phyloP scores from a whole-genome alignment of 2,113 vertebrate genomes.

The Gorsachius goisagi region DNA sequence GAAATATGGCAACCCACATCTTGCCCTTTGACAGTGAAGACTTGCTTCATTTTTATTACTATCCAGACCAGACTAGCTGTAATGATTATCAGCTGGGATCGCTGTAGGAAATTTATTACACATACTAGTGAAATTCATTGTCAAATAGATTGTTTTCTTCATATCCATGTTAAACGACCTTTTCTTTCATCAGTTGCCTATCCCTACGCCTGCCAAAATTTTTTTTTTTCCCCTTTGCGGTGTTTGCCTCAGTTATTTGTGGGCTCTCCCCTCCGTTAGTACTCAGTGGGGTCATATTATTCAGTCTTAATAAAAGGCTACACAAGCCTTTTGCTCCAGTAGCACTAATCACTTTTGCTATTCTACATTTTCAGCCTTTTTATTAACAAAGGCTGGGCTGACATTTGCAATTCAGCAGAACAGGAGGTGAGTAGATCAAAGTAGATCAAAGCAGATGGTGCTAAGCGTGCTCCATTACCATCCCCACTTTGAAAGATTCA shows the following conservation, averaged over 20 bases:
- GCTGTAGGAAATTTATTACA: background rate
- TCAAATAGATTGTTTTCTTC: background rate
- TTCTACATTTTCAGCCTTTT: background rate
- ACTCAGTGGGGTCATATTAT: background rate
- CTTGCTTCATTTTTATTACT: background rate
- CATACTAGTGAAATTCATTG: background rate
- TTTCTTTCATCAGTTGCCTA: background rate
- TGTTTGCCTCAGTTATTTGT: background rate
- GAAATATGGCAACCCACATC: background rate
- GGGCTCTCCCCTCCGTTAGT: background rate
- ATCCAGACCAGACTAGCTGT: background rate
- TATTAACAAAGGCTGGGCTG: background rate
- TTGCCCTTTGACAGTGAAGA: background rate
- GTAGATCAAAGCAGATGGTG: background rate
- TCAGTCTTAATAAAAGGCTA: background rate
- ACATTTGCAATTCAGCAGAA: background rate
- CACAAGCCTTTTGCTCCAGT: background rate
- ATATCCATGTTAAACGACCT: background rate
- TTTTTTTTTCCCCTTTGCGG: background rate
- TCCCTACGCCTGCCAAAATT: background rate
- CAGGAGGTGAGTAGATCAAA: background rate
- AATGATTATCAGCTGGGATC: background rate
- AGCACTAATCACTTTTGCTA: background rate
- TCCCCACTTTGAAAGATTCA: background rate
- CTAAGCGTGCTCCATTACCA: accelerated